A percentile compares a stretch with the other conserved stretches of the same genome.
Conservation (phyloP, 2,113 vertebrate species). For the Podilymbus podiceps region DNA sequence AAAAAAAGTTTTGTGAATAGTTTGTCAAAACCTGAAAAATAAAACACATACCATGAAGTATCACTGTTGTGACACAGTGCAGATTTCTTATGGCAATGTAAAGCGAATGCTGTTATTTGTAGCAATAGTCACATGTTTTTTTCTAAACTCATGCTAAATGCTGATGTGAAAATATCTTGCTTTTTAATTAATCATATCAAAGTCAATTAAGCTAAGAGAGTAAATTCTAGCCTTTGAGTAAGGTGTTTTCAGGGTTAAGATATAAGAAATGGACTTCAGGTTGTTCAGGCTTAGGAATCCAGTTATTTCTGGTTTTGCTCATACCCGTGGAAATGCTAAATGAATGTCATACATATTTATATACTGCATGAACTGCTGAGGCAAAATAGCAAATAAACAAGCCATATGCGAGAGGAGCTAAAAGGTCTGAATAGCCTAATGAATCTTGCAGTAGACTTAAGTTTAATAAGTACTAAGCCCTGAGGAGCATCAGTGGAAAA, state of each 20-base stretch:
- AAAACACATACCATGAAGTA: background rate
- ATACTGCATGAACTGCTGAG: background rate
- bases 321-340: background rate
- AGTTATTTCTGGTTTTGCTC: background rate
- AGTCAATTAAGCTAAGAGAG: background rate
- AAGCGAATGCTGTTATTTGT: accelerated
- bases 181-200: background rate
- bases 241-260: background rate
- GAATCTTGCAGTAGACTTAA: background rate
- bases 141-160: background rate
- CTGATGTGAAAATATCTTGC: background rate
- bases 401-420: background rate
- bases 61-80: background rate
- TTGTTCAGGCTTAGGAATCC: background rate
- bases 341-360: background rate
- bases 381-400: background rate
- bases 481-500: background rate
- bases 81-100: background rate
- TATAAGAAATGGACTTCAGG: background rate
- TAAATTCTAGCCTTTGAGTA: background rate
- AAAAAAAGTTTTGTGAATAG: background rate
- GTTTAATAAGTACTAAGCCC: background rate
- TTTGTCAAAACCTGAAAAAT: background rate
- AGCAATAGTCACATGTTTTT: background rate
- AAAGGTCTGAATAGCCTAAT: background rate